These are phyloP conservation scores for Copidosoma floridanum DNA, from an alignment of 1,140 invertebrate species.

Conservation along the genomic window DNA sequence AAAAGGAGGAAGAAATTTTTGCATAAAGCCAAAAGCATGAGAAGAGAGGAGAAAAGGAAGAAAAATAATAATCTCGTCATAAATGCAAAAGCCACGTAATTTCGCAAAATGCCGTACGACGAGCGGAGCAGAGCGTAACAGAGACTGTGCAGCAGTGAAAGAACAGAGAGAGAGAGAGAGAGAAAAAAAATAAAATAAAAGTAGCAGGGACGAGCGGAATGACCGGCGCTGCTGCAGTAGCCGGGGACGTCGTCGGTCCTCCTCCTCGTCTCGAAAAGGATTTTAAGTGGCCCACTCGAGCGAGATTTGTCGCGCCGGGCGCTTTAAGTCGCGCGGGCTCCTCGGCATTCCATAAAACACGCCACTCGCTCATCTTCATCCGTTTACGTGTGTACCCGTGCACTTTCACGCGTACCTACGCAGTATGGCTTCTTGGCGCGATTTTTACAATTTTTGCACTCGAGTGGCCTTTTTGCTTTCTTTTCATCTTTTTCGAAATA, in stretches of 20 bases:
- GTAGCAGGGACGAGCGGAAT: conserved; percentile 1
- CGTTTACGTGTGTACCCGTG: background rate
- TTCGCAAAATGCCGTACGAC: background rate
- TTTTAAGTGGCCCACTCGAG: conserved; percentile 23
- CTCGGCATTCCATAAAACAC: background rate
- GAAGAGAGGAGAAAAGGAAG: background rate
- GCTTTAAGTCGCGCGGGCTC: background rate
- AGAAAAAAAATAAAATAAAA: background rate
- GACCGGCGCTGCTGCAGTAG: background rate
- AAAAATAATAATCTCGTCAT: conserved; percentile 2
- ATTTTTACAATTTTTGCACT: background rate
- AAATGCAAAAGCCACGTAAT: conserved; percentile 1
- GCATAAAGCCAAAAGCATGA: too few relatives aligned
- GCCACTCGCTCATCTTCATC: background rate
- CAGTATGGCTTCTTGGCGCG: background rate
- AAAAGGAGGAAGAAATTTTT: background rate
- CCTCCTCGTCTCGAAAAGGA: conserved; percentile 14
- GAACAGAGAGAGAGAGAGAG: too few relatives aligned
- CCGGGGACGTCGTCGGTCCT: background rate
- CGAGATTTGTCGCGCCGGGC: conserved; percentile 15
- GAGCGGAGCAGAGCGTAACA: too few relatives aligned
- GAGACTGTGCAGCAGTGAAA: too few relatives aligned
- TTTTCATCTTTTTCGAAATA: too few relatives aligned
- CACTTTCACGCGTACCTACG: too few relatives aligned
- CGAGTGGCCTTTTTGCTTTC: too few relatives aligned